Percentiles rank a stretch among this genome's conserved stretches.
Evolutionary conservation across 2,113 vertebrate species (phyloP).

Genomic region (Columbina picui): DNA sequence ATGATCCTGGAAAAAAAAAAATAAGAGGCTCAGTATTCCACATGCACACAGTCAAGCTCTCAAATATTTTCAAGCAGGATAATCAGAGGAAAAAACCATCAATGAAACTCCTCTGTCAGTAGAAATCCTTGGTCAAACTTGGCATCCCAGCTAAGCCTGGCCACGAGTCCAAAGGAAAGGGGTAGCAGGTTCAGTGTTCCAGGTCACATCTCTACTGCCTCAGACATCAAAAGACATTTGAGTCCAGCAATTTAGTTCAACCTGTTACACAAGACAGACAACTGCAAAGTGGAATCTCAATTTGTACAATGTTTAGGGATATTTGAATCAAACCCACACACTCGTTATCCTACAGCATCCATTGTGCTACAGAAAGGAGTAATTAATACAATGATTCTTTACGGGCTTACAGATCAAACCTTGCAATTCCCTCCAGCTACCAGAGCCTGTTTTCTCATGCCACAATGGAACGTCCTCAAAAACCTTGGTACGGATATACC

Average conservation of each 20-base stretch:
- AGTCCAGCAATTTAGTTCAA: not conserved
- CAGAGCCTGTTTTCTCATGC: not conserved
- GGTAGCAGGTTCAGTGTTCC: not conserved
- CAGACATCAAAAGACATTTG: constrained; percentile 4
- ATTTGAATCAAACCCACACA: not conserved
- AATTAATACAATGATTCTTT: not conserved
- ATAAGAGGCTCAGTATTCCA: not conserved
- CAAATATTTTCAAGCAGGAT: not conserved
- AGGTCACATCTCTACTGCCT: not conserved
- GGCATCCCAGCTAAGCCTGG: accelerated
- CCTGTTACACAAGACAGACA: not conserved
- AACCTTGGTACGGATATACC: not conserved
- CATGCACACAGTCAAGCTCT: not conserved
- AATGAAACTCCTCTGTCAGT: not conserved
- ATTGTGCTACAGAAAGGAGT: not conserved
- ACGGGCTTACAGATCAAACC: not conserved
- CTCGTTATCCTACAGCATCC: not conserved
- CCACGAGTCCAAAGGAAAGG: not conserved
- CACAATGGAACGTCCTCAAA: not conserved
- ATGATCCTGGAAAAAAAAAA: not conserved
- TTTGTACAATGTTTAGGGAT: not conserved
- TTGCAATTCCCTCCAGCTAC: not conserved
- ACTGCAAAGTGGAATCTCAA: not conserved
- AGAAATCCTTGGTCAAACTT: not conserved
- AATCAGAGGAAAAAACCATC: not conserved